These are phyloP conservation scores for Andrena chrysosceles DNA, from an alignment of 2,888 invertebrate species.

Conservation along the genomic window DNA sequence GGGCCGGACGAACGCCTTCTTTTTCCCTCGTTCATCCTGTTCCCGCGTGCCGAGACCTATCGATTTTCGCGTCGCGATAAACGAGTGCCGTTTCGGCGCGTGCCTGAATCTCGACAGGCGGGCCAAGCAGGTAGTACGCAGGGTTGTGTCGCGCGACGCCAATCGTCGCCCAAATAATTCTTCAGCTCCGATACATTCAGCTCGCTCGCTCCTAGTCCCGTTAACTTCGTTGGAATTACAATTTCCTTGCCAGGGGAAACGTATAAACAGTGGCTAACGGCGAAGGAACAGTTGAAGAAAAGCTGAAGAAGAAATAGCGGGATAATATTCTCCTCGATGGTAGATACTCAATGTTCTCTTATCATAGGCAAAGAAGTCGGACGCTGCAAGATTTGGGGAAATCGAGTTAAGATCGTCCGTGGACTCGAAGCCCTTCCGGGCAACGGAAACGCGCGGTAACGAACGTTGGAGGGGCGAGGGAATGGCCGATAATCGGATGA, in stretches of 20 bases:
- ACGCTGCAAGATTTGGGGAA: neutral
- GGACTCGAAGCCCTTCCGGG: constrained; percentile 3
- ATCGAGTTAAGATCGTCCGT: constrained; percentile 16
- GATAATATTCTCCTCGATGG: neutral
- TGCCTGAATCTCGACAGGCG: constrained; percentile 51
- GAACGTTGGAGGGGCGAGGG: constrained; percentile 14
- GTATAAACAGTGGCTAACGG: constrained; percentile 17
- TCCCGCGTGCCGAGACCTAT: constrained; percentile 26
- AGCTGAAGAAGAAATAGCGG: too few relatives aligned
- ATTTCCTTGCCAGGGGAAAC: neutral
- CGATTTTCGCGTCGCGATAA: constrained; percentile 59
- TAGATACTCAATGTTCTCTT: constrained; percentile 1
- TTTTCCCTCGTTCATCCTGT: constrained; percentile 20
- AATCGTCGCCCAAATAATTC: constrained; percentile 22
- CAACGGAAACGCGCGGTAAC: constrained; percentile 17
- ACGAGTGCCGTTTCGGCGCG: constrained; percentile 44
- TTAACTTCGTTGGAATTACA: neutral
- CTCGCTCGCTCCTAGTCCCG: neutral
- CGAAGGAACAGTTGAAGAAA: neutral
- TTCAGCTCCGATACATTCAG: neutral
- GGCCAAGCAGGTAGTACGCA: neutral
- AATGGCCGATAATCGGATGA: constrained; percentile 60
- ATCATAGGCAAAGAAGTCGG: too few relatives aligned
- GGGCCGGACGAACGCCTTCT: neutral
- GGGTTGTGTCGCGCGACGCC: constrained; percentile 45